Evolutionary conservation across 2,888 invertebrate species (phyloP), one percentile per base, ranked within the genome.

Genomic region (Ganaspis brasiliensis): DNA sequence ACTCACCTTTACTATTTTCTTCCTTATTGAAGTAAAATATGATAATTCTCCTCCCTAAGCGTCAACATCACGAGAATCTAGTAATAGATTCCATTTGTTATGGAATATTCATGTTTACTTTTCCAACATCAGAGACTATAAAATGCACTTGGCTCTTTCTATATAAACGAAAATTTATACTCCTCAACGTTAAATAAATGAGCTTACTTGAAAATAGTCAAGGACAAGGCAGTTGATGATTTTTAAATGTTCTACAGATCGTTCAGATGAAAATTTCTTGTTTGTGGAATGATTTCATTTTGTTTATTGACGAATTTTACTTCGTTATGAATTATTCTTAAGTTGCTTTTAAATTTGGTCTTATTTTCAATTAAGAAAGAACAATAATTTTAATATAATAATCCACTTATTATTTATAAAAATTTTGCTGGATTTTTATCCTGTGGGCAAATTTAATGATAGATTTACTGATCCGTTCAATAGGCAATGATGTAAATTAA

Each of bases 381-480:
- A 67, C 14, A 9, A 35, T 4, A 74, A 84, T 84, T 84, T n/a
- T n/a, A n/a, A n/a, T n/a, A n/a, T n/a, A n/a, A n/a, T n/a, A n/a
- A n/a, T n/a, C n/a, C n/a, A n/a, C n/a, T n/a, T n/a, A n/a, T n/a
- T n/a, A n/a, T n/a, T n/a, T n/a, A n/a, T n/a, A n/a, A n/a, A n/a
- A n/a, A n/a, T n/a, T n/a, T n/a, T n/a, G n/a, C n/a, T n/a, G n/a
- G n/a, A n/a, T n/a, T n/a, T n/a, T n/a, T n/a, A n/a, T n/a, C n/a
- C n/a, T n/a, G 85, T 80, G 83, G 81, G 82, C 76, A 81, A 85
- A 85, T 85, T 82, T 76, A 75, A 74, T 70, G 70, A 73, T 78
- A 82, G 84, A 83, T 83, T 87, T 84, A 86, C 85, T 79, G 84
- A 84, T 80, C 75, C 76, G 84, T 86, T 87, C 87, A 85, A 88